Base-by-base conservation (phyloP, 2,888 invertebrate species). In the Mongoloraphidia duomilia region DNA sequence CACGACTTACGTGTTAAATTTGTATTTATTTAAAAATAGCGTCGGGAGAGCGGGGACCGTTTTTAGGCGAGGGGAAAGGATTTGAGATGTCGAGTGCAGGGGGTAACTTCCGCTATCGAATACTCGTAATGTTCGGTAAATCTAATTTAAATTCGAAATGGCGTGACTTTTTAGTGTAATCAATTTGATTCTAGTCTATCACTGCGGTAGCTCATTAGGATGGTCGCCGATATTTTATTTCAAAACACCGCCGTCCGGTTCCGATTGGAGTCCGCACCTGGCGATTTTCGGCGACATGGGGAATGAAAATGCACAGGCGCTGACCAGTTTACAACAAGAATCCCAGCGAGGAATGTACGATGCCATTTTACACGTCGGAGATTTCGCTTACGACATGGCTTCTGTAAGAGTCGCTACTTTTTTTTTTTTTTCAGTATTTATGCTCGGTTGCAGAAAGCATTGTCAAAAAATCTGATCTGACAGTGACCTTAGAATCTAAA, bases 221-320 rank as follows among this genome's bases (percentile, higher is more conserved):
- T 93, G 92, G 92, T 93, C 93, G 0, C 74, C 79, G 36, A 56
- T 76, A 58, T 93, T 84, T 66, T 78, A 73, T 61, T 89, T 95
- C 67, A 75, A 69, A 57, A 87, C 91, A 0, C 72, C 79, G 1
- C 84, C 84, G 1, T 65, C 68, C 2, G 75, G 76, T 11, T 71
- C 73, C 26, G 62, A 80, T 54, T 93, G 91, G 91, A 73, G 79
- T 13, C 88, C 92, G 0, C 74, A 76, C 13, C 71, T 94, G 39
- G 94, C 87, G 33, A 78, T 96, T 57, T 95, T 82, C 62, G 96
- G 96, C 0, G 96, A 96, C 65, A 82, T 97, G 84, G 96, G 96
- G 34, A 88, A 86, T 63, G 82, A 80, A 56, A 95, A 95, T 68
- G 91, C 93, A 2, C 84, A 86, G 57, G 89, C 94, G 1, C 71